Base-by-base conservation (phyloP, 2,888 invertebrate species). In the Neoscelio sp. region DNA sequence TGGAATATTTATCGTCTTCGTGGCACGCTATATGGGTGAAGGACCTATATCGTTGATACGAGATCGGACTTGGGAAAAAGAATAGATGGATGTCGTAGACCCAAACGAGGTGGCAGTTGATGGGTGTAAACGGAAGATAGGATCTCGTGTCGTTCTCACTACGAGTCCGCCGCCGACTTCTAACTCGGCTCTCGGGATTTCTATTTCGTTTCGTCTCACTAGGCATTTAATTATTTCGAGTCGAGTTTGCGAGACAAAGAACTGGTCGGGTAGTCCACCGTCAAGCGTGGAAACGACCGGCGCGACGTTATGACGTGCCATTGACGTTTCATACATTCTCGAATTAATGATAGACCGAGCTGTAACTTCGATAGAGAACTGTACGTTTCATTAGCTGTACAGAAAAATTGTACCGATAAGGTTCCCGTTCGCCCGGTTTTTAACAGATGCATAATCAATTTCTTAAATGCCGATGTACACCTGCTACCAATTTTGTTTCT, bases 101-200 rank as follows among this genome's bases (percentile, higher is more conserved):
- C 76, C 78, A 79, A 81, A 75, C 80, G 81, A 85, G 83, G 88
- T 88, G 88, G 86, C 87, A 87, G 86, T 83, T 86, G 87, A 87
- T 88, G 86, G 88, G 88, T 88, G 88, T 88, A 88, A 88, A 88
- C 86, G 87, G 83, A 82, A 87, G 88, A 88, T 88, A 88, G 82
- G 82, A 88, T 88, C 88, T 87, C 80, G 68, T 85, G 85, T 86
- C 70, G 71, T 75, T 78, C 75, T 81, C 81, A 77, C 74, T 68
- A 65, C 38, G 56, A 56, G 44, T 44, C 50, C 35, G 73, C 70
- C 56, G 65, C 56, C 73, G 58, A 30, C 74, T 77, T 50, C 68
- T 70, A 75, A 65, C 76, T 52, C 26, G 58, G 40, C 60, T 60
- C 58, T 50, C 44, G 40, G 65, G 38, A 76, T 76, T 64, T 80